Evolutionary conservation across 2,113 vertebrate species (phyloP).

Genomic region (Rhinoderma darwinii): DNA sequence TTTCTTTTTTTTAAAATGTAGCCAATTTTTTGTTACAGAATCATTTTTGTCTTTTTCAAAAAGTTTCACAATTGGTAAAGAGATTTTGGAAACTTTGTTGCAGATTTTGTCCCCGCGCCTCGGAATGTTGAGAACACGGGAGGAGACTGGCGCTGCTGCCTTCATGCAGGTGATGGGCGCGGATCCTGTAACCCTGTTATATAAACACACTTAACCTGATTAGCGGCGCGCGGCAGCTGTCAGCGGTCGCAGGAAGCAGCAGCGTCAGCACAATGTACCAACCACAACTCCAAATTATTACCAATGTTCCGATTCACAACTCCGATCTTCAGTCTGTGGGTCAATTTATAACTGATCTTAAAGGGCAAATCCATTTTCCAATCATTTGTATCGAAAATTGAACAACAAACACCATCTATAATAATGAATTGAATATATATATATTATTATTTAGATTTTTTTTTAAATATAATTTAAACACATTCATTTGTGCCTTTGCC

Average conservation of each 20-base stretch:
- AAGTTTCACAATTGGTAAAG: background rate
- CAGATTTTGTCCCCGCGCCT: background rate
- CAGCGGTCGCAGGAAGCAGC: background rate
- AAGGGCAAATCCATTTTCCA: background rate
- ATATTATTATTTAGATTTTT: too few relatives aligned
- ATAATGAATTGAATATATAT: too few relatives aligned
- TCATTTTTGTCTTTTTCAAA: background rate
- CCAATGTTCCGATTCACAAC: background rate
- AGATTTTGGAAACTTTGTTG: background rate
- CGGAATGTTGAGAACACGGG: background rate
- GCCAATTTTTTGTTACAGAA: too few relatives aligned
- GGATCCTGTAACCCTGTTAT: conserved; percentile 30
- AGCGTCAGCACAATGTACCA: background rate
- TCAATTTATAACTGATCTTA: background rate
- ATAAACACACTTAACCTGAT: conserved; percentile 39
- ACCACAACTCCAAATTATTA: background rate
- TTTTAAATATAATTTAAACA: too few relatives aligned
- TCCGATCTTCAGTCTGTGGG: background rate
- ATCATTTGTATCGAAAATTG: background rate
- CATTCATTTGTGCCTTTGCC: too few relatives aligned
- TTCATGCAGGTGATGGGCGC: background rate
- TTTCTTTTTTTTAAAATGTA: too few relatives aligned
- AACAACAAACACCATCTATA: background rate
- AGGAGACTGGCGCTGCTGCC: background rate
- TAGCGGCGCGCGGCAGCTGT: conserved; percentile 22